Conservation (phyloP, 2,113 vertebrate genomes). For the Prunella fulvescens region DNA sequence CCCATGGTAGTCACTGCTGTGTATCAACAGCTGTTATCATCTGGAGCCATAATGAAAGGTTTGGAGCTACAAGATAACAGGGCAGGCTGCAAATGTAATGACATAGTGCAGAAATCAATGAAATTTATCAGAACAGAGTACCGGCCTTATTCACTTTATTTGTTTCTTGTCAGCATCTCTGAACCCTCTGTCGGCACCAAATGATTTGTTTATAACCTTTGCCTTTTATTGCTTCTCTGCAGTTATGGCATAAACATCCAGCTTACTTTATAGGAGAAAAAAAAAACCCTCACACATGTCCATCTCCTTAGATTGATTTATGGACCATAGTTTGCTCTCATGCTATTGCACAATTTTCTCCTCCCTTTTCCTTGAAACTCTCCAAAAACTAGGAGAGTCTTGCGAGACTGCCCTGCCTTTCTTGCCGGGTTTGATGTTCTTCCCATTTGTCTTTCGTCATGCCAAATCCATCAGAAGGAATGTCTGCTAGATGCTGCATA, state of each 20-base stretch:
- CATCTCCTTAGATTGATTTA: neutral
- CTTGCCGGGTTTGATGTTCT: neutral
- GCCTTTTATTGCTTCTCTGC: conserved; percentile 37
- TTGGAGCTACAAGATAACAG: conserved; percentile 44
- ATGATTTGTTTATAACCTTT: conserved; percentile 48
- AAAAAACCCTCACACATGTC: neutral
- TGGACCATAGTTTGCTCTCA: neutral
- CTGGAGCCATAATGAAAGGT: conserved; percentile 57
- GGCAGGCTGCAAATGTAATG: conserved; percentile 1
- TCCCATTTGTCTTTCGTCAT: neutral
- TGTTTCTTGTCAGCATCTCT: conserved; percentile 39
- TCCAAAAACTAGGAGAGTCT: neutral
- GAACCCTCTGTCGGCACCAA: neutral
- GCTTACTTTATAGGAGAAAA: neutral
- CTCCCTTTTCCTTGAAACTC: neutral
- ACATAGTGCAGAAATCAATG: neutral
- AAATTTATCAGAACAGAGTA: conserved; percentile 41
- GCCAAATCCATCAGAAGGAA: neutral
- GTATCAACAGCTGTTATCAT: conserved; percentile 48
- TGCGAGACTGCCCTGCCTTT: neutral
- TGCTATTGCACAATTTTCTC: neutral
- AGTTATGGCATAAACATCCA: neutral
- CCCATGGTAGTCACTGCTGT: neutral
- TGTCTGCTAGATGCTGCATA: neutral
- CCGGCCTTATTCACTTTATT: conserved; percentile 14